Evolutionary conservation across 2,797 vertebrate genomes (phyloP), one percentile per base, ranked within the genome.

Genomic region (Australoheros facetus): DNA sequence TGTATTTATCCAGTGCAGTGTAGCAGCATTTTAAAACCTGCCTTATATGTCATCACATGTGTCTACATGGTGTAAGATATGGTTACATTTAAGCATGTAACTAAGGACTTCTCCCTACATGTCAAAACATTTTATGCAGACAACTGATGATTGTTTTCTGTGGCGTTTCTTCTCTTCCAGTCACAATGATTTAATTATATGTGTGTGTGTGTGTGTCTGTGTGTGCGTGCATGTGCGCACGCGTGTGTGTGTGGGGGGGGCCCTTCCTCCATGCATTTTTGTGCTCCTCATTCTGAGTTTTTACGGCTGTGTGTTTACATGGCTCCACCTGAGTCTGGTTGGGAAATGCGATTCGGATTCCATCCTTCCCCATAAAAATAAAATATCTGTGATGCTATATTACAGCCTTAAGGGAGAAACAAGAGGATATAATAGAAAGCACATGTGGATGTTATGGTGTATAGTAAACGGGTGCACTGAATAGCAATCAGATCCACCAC

Each of bases 281-380:
- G 12, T 48, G 78, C 30, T 39, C 72, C 30, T 74, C 66, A 30
- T 71, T 75, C 76, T 53, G 56, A 55, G 73, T 48, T 87, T 90
- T 90, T 88, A 87, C 73, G 37, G 79, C 76, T 19, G 55, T 75
- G 77, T 91, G 81, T 87, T 90, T 92, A 84, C 88, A 82, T 34
- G 73, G 71, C 70, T 85, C 87, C 91, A 92, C 89, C 92, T 94
- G 92, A 90, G 79, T 88, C 85, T 85, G 86, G 81, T 90, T 92
- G 89, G 78, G 82, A 82, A 85, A 88, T 84, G 87, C 86, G 85
- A 92, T 93, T 92, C 26, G 1, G 84, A 93, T 93, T 93, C 94
- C 83, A 93, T 82, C 81, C 87, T 82, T 92, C 92, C 87, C 84
- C 90, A 92, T 94, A 88, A 95, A 94, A 92, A 85, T 90, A 78